Percentiles rank a stretch among this genome's conserved stretches.
Evolutionary conservation across 2,113 vertebrate species (phyloP).

Genomic region (Maccullochella peelii): DNA sequence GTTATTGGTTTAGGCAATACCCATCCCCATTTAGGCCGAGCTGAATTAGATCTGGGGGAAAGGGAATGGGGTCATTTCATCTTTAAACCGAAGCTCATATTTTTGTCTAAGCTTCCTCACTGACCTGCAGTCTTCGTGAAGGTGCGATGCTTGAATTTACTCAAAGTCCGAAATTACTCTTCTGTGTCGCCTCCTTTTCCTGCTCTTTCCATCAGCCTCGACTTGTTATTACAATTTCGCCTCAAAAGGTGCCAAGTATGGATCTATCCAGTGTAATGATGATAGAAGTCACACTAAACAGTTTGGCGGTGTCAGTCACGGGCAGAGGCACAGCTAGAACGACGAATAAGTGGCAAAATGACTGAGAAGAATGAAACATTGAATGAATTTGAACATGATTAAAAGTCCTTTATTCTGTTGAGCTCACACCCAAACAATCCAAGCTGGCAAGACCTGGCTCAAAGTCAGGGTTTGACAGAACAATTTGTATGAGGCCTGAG

Average conservation of each 20-base stretch:
- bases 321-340: conserved; percentile 32
- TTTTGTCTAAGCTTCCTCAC: conserved; percentile 60
- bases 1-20: conserved; percentile 70
- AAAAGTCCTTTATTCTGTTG: conserved; percentile 66
- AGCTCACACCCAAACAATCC: conserved; percentile 72
- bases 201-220: conserved; percentile 47
- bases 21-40: conserved; percentile 64
- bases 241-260: conserved; percentile 42
- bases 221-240: conserved; percentile 59
- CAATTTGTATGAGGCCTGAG: conserved; percentile 79
- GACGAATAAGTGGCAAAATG: conserved; percentile 44
- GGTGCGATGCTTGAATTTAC: conserved; percentile 52
- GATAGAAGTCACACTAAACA: conserved; percentile 63
- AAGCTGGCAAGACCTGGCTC: conserved; percentile 66
- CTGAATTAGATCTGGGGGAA: conserved; percentile 69
- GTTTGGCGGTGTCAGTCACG: conserved; percentile 43
- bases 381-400: conserved; percentile 79
- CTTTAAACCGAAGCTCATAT: conserved; percentile 73
- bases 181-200: conserved; percentile 34
- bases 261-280: conserved; percentile 58
- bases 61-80: conserved; percentile 75
- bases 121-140: conserved; percentile 36
- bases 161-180: conserved; percentile 57
- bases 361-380: conserved; percentile 66
- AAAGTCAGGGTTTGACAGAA: conserved; percentile 80